phyloP scores from a whole-genome alignment of 1,140 invertebrate genomes.

The Anastrepha ludens region DNA sequence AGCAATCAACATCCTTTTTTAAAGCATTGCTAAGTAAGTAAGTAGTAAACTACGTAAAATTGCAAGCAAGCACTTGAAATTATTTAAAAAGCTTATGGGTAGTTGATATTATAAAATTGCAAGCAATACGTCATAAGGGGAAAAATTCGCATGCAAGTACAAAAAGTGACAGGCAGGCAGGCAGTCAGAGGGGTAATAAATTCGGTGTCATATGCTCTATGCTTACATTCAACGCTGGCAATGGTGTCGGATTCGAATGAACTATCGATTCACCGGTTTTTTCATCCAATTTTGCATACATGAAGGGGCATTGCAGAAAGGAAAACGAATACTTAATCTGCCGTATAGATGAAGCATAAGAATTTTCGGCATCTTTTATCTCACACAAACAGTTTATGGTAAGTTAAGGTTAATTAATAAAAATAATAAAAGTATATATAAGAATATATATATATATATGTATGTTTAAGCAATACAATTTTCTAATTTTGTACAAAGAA shows the following conservation, averaged over 20 bases:
- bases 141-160: not conserved
- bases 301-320: slow-evolving; percentile 80
- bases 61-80: not conserved
- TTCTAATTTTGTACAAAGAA: too few relatives aligned
- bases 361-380: not conserved
- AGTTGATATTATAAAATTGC: not conserved
- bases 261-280: slow-evolving; percentile 77
- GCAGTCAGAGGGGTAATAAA: not conserved
- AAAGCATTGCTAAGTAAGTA: too few relatives aligned
- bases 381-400: not conserved
- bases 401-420: too few relatives aligned
- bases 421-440: too few relatives aligned
- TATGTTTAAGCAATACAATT: too few relatives aligned
- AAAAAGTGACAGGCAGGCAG: not conserved
- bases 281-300: slow-evolving; percentile 78
- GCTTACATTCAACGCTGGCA: slow-evolving; percentile 84
- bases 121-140: not conserved
- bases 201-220: not conserved
- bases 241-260: slow-evolving; percentile 78
- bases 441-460: too few relatives aligned
- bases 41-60: not conserved
- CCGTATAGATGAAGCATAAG: not conserved
- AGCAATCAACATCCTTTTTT: too few relatives aligned
- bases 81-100: not conserved
- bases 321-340: slow-evolving; percentile 84